phyloP scores from a whole-genome alignment of 2,888 invertebrate species.

The Uropetala carovei region DNA sequence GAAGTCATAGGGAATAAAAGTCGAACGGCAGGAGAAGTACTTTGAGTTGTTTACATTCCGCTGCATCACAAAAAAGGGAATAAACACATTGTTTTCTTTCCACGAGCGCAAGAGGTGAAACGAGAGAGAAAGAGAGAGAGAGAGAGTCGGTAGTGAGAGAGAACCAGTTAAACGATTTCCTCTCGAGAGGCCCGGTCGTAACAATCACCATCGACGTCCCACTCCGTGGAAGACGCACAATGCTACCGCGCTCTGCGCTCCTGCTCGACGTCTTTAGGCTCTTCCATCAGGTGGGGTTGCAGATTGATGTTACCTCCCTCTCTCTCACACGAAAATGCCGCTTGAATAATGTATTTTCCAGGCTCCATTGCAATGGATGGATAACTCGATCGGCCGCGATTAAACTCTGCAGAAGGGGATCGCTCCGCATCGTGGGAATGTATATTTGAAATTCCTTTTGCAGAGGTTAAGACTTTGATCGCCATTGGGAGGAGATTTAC shows the following conservation, averaged over 20 bases:
- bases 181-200: background rate
- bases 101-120: background rate
- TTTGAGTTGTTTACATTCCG: slow-evolving; percentile 19
- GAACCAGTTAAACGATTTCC: slow-evolving; percentile 44
- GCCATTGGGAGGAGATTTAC: slow-evolving; percentile 14
- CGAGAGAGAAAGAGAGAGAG: background rate
- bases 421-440: slow-evolving; percentile 34
- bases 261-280: slow-evolving; percentile 35
- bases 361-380: background rate
- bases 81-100: background rate
- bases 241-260: background rate
- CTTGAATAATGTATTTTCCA: slow-evolving; percentile 52
- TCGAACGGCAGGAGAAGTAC: slow-evolving; percentile 2
- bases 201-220: slow-evolving; percentile 26
- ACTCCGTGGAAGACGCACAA: slow-evolving; percentile 11
- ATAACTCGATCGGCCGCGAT: slow-evolving; percentile 47
- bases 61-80: background rate
- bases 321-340: slow-evolving; percentile 37
- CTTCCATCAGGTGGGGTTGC: slow-evolving; percentile 55
- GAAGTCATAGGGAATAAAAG: background rate
- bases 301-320: slow-evolving; percentile 38
- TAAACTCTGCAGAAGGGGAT: background rate
- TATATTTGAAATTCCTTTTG: slow-evolving; percentile 39
- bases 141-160: background rate
- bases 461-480: slow-evolving; percentile 4